These are phyloP conservation scores for Halichondria panicea DNA, from an alignment of 37 sponge, comb jelly and placozoan genomes.

Conservation along the genomic window DNA sequence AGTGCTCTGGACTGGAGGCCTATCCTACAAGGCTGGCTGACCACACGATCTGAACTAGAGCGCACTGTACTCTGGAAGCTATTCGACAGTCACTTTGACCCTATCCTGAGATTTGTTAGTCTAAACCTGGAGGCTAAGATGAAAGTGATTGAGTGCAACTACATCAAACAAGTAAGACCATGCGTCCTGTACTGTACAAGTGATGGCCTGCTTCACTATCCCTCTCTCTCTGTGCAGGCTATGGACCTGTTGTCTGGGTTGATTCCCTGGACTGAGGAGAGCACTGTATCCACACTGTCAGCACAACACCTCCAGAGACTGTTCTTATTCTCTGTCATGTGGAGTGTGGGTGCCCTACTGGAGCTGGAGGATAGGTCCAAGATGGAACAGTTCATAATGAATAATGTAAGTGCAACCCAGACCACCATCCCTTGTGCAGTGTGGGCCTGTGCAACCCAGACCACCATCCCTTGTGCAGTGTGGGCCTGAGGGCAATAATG, in stretches of 20 bases:
- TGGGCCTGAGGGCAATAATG: too few relatives aligned
- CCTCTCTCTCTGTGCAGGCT: constrained; percentile 55
- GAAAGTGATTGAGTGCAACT: constrained; percentile 93
- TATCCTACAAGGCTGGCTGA: constrained; percentile 92
- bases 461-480: too few relatives aligned
- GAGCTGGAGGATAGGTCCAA: constrained; percentile 92
- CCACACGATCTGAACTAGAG: constrained; percentile 58
- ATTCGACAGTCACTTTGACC: constrained; percentile 82
- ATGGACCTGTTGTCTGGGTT: constrained; percentile 86
- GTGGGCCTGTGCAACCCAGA: too few relatives aligned
- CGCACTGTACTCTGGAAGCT: constrained; percentile 51
- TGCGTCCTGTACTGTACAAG: background rate
- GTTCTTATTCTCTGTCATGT: constrained; percentile 95
- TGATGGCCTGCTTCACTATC: background rate
- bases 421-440: too few relatives aligned
- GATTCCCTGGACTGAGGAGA: constrained; percentile 57
- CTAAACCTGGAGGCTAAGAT: constrained; percentile 84
- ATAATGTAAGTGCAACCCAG: constrained; percentile 6
- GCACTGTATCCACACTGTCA: constrained; percentile 7
- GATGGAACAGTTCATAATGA: constrained; percentile 78
- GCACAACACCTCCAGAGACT: constrained; percentile 77
- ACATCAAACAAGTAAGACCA: constrained; percentile 79
- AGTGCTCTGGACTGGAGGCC: constrained; percentile 97
- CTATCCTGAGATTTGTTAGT: constrained; percentile 64
- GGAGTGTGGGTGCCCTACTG: constrained; percentile 95